phyloP scores from a whole-genome alignment of 2,113 vertebrate species.

The Rhodinocichla rosea region DNA sequence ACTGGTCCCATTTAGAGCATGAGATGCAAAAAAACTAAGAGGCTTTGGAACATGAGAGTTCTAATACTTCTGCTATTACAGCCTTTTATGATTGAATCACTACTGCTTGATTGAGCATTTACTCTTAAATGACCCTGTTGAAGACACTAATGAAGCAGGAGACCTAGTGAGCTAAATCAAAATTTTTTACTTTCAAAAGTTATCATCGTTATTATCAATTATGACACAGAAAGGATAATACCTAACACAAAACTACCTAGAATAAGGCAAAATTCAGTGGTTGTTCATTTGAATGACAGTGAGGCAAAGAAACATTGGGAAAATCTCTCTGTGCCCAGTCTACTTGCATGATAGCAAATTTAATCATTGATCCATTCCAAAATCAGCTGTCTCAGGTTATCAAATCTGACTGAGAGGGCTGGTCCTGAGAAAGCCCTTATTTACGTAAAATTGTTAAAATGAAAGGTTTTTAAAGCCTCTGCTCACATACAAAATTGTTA shows the following conservation, averaged over 20 bases:
- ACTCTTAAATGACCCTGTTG: conserved; percentile 30
- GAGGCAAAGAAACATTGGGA: neutral
- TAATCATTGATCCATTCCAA: neutral
- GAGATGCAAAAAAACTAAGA: neutral
- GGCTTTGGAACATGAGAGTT: neutral
- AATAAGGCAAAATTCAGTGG: neutral
- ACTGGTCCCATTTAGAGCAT: conserved; percentile 17
- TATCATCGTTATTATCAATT: conserved; percentile 55
- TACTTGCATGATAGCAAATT: neutral
- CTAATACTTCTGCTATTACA: neutral
- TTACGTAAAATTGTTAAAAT: neutral
- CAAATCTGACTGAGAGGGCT: neutral
- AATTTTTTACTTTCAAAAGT: conserved; percentile 54
- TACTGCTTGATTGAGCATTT: conserved; percentile 52
- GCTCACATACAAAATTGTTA: neutral
- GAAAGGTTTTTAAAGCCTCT: neutral
- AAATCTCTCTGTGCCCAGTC: neutral
- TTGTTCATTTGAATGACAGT: neutral
- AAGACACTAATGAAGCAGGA: conserved; percentile 53
- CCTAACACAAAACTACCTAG: neutral
- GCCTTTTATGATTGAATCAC: conserved; percentile 39
- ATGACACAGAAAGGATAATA: neutral
- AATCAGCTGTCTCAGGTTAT: neutral
- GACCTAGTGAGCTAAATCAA: conserved; percentile 46
- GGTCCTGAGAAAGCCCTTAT: neutral